Evolutionary conservation across 2,888 invertebrate species (phyloP).

Genomic region (Caenorhabditis macrosperma): DNA sequence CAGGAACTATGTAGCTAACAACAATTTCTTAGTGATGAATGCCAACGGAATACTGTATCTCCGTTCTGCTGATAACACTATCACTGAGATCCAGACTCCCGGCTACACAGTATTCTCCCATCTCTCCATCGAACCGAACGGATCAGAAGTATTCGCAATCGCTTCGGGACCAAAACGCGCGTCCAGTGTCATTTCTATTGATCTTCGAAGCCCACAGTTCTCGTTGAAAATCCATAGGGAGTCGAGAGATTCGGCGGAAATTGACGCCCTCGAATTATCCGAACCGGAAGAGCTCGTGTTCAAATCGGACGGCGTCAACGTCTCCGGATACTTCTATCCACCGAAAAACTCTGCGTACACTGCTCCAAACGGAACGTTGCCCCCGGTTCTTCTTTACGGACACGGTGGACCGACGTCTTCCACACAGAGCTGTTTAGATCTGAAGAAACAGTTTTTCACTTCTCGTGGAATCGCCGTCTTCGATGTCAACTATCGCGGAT

Average conservation of each 20-base stretch:
- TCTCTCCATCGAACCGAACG: conserved; percentile 54
- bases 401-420: conserved; percentile 82
- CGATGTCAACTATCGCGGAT: conserved; percentile 82
- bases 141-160: conserved; percentile 78
- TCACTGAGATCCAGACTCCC: conserved; percentile 46
- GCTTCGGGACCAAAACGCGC: conserved; percentile 80
- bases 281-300: conserved; percentile 80
- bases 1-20: conserved; percentile 54
- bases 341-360: conserved; percentile 80
- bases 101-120: conserved; percentile 62
- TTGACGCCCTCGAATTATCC: conserved; percentile 79
- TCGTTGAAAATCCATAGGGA: conserved; percentile 54
- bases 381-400: conserved; percentile 81
- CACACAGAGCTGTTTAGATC: conserved; percentile 76
- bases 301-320: conserved; percentile 61
- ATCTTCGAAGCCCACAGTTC: conserved; percentile 52
- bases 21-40: conserved; percentile 47
- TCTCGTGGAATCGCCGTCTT: conserved; percentile 81
- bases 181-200: conserved; percentile 77
- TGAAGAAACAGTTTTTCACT: conserved; percentile 80
- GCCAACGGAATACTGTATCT: conserved; percentile 41
- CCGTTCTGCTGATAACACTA: conserved; percentile 10
- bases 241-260: conserved; percentile 52
- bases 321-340: conserved; percentile 77
- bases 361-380: conserved; percentile 76